Percentiles rank a stretch among this genome's conserved stretches.
Evolutionary conservation across 1,140 invertebrate species (phyloP).

Genomic region (Dreissena rostriformis): DNA sequence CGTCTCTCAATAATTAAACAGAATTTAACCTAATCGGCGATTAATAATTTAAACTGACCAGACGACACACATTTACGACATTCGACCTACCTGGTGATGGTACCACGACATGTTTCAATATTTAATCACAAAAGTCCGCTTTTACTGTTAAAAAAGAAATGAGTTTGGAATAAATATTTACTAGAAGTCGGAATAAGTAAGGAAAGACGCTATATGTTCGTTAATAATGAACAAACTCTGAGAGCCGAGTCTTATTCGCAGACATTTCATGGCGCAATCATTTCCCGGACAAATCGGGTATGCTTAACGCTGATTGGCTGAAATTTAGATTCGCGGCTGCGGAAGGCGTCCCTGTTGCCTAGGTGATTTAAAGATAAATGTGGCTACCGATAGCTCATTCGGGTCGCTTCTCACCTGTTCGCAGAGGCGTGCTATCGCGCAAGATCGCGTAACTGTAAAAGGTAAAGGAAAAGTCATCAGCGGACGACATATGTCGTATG

Average conservation of each 20-base stretch:
- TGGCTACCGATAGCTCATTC: conserved; percentile 26
- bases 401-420: conserved; percentile 53
- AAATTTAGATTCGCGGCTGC: conserved; percentile 42
- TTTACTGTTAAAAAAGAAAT: no score
- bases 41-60: conserved; percentile 54
- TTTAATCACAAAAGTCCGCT: no score
- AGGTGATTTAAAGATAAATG: conserved; percentile 41
- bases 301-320: conserved; percentile 40
- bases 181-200: not conserved
- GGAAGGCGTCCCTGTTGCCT: conserved; percentile 52
- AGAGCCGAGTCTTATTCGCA: conserved; percentile 11
- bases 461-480: not conserved
- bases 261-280: conserved; percentile 44
- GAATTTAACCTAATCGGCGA: conserved; percentile 39
- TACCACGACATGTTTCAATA: conserved; percentile 45
- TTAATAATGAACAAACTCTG: conserved; percentile 41
- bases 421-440: conserved; percentile 35
- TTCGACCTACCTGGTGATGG: conserved; percentile 48
- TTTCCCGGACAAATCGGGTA: conserved; percentile 47
- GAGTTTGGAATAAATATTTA: no score
- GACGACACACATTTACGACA: conserved; percentile 36
- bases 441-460: conserved; percentile 26
- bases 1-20: conserved; percentile 48
- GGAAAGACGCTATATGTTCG: conserved; percentile 7
- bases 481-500: conserved; percentile 39